Base-by-base conservation (phyloP, 2,888 invertebrate genomes). In the Diploptera punctata region DNA sequence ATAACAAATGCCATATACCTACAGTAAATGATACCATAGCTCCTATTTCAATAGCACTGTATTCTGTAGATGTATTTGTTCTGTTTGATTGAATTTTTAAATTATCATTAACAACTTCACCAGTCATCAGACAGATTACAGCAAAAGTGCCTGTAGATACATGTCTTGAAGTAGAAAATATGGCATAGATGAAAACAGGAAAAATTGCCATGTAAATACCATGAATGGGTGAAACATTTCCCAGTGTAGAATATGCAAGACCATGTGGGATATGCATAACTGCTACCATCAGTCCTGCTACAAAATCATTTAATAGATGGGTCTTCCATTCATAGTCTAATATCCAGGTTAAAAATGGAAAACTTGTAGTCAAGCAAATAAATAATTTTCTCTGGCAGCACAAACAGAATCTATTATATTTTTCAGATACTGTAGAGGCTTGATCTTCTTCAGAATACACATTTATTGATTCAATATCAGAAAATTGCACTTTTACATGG, bases 181-280 rank as follows among this genome's bases (percentile, higher is more conserved):
- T 82, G 77, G 93, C 90, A 82, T 98, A 97, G 19, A 96, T 83
- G 7, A 97, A 84, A 0, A 95, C 93, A 0, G 97, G 95, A 83
- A 97, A 96, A 84, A 97, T 95, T 0, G 96, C 97, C 88, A 94
- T 94, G 82, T 95, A 95, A 29, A 93, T 87, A 0, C 93, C 93
- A 33, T 90, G 86, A 16, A 93, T 89, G 0, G 93, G 91, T 0
- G 91, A 90, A 0, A 92, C 89, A 78, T 90, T 90, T 0, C 91
- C 92, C 47, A 93, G 81, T 60, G 93, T 82, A 0, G 91, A 92
- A 81, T 93, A 93, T 0, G 92, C 93, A 91, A 93, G 91, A 71
- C 94, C 95, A 87, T 95, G 95, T 0, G 95, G 95, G 81, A 95
- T 93, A 79, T 95, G 93, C 92, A 95, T 93, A 33, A 95, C 88